phyloP scores from a whole-genome alignment of 2,113 vertebrate genomes.

The Phaethornis superciliosus region DNA sequence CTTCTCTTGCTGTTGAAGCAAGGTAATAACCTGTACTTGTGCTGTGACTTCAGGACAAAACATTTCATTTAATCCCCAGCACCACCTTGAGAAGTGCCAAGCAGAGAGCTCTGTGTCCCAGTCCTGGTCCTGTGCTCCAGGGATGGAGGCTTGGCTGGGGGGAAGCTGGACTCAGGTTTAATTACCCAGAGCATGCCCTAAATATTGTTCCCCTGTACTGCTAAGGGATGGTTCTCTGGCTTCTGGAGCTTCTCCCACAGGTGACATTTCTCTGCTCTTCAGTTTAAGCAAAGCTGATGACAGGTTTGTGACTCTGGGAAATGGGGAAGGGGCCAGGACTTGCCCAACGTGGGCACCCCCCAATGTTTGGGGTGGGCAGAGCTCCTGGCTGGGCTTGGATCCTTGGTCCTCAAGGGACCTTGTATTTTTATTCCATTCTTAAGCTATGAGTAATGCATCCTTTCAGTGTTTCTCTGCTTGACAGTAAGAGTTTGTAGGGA shows the following conservation, averaged over 20 bases:
- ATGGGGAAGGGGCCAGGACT: background rate
- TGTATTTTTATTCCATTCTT: background rate
- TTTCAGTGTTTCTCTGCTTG: background rate
- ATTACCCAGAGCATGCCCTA: background rate
- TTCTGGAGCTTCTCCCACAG: background rate
- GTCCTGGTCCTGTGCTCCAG: no score
- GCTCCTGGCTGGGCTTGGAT: no score
- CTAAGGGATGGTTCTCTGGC: background rate
- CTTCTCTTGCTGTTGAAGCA: background rate
- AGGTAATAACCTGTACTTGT: background rate
- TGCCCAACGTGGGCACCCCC: no score
- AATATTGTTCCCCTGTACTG: background rate
- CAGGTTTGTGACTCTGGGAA: background rate
- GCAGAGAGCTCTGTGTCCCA: fast-evolving
- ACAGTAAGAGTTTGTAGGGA: background rate
- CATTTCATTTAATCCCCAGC: background rate
- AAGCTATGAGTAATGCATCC: fast-evolving
- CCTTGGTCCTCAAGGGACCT: no score
- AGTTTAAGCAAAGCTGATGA: background rate
- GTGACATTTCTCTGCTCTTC: background rate
- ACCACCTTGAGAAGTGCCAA: background rate
- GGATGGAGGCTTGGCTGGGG: background rate
- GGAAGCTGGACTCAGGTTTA: background rate
- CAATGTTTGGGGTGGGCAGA: background rate
- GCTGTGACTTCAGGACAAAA: background rate